A percentile compares a stretch with the other conserved stretches of the same genome.
phyloP scores from a whole-genome alignment of 2,113 vertebrate genomes.

The Xenus cinereus region DNA sequence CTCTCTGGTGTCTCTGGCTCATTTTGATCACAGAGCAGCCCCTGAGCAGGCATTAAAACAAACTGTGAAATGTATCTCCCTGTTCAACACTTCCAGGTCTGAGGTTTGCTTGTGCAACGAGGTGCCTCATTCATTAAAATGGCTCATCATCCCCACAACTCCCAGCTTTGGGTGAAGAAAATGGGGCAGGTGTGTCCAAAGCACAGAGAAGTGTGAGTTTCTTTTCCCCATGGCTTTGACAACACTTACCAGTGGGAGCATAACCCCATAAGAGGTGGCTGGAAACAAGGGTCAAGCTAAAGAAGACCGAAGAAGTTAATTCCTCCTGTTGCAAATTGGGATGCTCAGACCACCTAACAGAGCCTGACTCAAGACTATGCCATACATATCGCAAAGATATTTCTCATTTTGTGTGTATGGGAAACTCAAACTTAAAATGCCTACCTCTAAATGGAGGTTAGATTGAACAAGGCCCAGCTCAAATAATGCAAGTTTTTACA shows the following conservation, averaged over 20 bases:
- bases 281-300: not conserved
- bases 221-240: not conserved
- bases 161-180: not conserved
- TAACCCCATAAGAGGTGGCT: not conserved
- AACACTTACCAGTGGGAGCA: not conserved
- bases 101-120: not conserved
- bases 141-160: accelerated
- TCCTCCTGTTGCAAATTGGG: not conserved
- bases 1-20: not conserved
- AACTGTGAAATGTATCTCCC: not conserved
- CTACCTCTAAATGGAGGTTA: not conserved
- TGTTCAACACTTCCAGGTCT: not conserved
- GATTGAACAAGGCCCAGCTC: not conserved
- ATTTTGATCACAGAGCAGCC: not conserved
- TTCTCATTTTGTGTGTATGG: not conserved
- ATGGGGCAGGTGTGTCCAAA: not conserved
- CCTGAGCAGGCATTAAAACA: not conserved
- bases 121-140: not conserved
- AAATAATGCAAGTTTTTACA: not conserved
- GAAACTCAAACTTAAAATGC: not conserved
- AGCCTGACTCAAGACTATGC: not conserved
- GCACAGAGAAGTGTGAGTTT: not conserved
- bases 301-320: not conserved
- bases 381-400: accelerated
- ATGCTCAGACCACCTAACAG: not conserved